Conservation (phyloP, 1,140 invertebrate genomes). For the Eumeta japonica region DNA sequence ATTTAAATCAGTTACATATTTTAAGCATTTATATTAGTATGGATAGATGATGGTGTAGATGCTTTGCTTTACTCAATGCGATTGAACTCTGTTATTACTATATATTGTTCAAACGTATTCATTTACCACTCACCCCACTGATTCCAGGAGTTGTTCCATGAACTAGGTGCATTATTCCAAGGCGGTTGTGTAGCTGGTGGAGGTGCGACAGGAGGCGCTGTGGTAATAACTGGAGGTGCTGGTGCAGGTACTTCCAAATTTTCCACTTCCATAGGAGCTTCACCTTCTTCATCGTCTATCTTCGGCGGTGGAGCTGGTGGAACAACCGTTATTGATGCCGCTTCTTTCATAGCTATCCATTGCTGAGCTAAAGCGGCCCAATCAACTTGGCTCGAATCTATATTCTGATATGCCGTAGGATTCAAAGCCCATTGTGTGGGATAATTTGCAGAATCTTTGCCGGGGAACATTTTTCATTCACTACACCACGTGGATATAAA, state of each 20-base stretch:
- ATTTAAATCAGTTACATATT: too few species aligned
- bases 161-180: constrained; percentile 43
- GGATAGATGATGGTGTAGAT: too few species aligned
- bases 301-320: constrained; percentile 55
- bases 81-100: too few species aligned
- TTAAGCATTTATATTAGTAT: too few species aligned
- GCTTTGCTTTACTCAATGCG: too few species aligned
- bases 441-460: constrained; percentile 60
- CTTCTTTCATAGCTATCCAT: constrained; percentile 96
- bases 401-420: constrained; percentile 66
- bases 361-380: constrained; percentile 94
- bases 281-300: constrained; percentile 65
- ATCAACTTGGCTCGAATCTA: constrained; percentile 73
- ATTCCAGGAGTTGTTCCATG: constrained; percentile 62
- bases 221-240: constrained; percentile 14
- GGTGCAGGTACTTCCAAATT: constrained; percentile 43
- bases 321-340: constrained; percentile 43
- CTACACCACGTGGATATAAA: neutral
- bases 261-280: constrained; percentile 84
- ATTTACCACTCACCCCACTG: constrained; percentile 65
- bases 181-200: constrained; percentile 9
- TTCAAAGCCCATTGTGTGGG: constrained; percentile 73
- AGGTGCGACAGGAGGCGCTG: neutral
- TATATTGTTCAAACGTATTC: too few species aligned
- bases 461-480: constrained; percentile 47